phyloP scores from a whole-genome alignment of 2,113 vertebrate genomes.

The Agapornis roseicollis region DNA sequence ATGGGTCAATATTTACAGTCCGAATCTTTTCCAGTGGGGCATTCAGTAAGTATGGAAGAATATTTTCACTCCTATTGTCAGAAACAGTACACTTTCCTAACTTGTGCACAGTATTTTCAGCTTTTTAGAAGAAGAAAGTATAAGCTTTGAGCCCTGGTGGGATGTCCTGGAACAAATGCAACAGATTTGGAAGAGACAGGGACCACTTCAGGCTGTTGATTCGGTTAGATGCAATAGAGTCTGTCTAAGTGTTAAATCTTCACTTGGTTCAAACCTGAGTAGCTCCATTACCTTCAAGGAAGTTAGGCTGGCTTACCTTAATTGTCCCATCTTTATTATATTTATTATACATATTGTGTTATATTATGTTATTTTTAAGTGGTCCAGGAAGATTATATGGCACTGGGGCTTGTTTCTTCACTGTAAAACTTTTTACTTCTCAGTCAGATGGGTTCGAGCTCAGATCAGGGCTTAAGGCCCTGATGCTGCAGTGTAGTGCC shows the following conservation, averaged over 20 bases:
- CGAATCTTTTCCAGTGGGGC: slow-evolving; percentile 79
- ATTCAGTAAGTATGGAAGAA: slow-evolving; percentile 73
- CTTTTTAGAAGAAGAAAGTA: background rate
- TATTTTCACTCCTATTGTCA: background rate
- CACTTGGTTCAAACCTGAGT: background rate
- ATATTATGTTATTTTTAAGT: background rate
- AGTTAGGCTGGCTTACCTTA: background rate
- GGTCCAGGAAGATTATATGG: background rate
- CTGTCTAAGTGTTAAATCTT: background rate
- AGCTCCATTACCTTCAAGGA: background rate
- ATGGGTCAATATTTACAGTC: slow-evolving; percentile 84
- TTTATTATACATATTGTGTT: background rate
- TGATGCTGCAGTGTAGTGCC: background rate
- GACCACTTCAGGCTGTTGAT: background rate
- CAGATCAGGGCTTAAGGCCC: background rate
- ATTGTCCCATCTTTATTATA: background rate
- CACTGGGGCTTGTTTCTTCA: background rate
- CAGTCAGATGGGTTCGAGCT: background rate
- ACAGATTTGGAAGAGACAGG: background rate
- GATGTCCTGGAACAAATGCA: background rate
- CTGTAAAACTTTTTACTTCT: background rate
- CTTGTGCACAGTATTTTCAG: background rate
- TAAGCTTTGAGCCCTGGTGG: background rate
- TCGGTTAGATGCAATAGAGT: background rate
- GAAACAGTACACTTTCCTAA: background rate